Evolutionary conservation across 2,797 vertebrate genomes (phyloP), one percentile per base, ranked within the genome.

Genomic region (Coregonus ussuriensis): DNA sequence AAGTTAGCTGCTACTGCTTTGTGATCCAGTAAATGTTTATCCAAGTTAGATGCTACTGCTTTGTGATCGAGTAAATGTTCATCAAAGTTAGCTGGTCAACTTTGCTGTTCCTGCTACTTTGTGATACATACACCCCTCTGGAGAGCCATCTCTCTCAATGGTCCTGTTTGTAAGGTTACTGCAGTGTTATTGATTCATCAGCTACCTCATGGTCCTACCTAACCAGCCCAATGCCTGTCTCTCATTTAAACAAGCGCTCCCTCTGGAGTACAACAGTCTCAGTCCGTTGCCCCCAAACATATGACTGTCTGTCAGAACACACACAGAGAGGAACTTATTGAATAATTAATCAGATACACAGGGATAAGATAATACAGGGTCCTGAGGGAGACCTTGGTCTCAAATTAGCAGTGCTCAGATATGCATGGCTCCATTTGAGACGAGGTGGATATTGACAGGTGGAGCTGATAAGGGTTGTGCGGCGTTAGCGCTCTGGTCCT

Each of bases 391-490:
- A 25, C 33, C 18, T 18, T 37, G 4, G 59, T 72, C 79, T 77
- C 78, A 82, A 72, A 79, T 77, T 78, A 81, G 71, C 56, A 67
- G 41, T 47, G 75, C 69, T 33, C 74, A 29, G 63, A 76, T 71
- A 82, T 56, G 25, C 66, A 73, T 63, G 52, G 56, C 21, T 25
- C 67, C 77, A 72, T 77, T 76, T 72, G 59, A 18, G 21, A 29
- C 4, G 1, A 21, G 47, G 15, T 14, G n/a, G 51, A 14, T 76
- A 78, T 78, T 76, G 77, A 86, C 82, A 80, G 69, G 37, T n/a
- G 31, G 59, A 81, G 79, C 77, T 83, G 79, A 81, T 80, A 69
- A 81, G 79, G 83, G 75, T 75, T 72, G 72, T 79, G 63, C 33
- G 15, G 74, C 65, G 71, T 67, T 54, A 67, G 62, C n/a, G 69